phyloP scores from a whole-genome alignment of 2,888 invertebrate genomes.

The Deilephila porcellus region DNA sequence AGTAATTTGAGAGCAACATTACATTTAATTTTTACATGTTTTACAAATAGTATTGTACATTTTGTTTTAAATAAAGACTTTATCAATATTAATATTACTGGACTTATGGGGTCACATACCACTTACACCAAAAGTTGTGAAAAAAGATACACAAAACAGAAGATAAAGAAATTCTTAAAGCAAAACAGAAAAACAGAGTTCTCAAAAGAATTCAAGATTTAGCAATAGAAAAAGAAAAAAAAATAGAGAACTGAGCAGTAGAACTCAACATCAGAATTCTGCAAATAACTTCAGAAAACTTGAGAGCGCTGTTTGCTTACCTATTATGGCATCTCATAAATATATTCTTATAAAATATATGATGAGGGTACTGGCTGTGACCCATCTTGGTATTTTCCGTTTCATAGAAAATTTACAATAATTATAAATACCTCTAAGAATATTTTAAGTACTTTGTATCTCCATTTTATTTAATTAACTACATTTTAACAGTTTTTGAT shows the following conservation, averaged over 20 bases:
- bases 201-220: background rate
- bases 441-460: too few relatives aligned
- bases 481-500: too few relatives aligned
- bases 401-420: too few relatives aligned
- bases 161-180: background rate
- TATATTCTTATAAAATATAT: background rate
- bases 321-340: background rate
- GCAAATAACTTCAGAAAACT: background rate
- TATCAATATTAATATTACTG: background rate
- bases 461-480: too few relatives aligned
- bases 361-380: background rate
- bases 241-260: background rate
- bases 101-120: background rate
- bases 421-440: too few relatives aligned
- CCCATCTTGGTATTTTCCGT: background rate
- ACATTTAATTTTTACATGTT: constrained; percentile 2
- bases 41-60: background rate
- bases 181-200: background rate
- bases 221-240: background rate
- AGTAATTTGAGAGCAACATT: background rate
- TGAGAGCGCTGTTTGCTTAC: background rate
- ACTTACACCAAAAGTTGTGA: background rate
- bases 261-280: constrained; percentile 8
- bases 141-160: background rate
- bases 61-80: background rate